Conservation (phyloP, 1,140 invertebrate genomes). For the Platyura marginata region DNA sequence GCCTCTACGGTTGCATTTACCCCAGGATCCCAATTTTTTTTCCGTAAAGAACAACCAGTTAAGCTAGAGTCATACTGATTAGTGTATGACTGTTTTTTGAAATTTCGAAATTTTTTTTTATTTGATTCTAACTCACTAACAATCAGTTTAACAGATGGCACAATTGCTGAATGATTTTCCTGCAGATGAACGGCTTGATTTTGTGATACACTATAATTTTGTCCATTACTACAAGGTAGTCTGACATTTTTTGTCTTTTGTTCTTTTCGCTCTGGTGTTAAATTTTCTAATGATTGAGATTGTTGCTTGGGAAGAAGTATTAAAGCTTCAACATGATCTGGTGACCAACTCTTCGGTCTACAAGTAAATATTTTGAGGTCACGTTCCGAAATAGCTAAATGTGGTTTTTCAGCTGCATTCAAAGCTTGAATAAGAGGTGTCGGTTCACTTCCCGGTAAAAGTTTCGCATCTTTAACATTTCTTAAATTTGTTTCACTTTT, state of each 20-base stretch:
- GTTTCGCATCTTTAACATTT: slow-evolving; percentile 24
- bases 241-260: slow-evolving; percentile 40
- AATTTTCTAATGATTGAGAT: slow-evolving; percentile 36
- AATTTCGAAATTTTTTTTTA: slow-evolving; percentile 8
- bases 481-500: slow-evolving; percentile 86
- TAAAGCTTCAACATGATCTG: slow-evolving; percentile 13
- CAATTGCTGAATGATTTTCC: slow-evolving; percentile 24
- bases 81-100: neutral
- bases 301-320: slow-evolving; percentile 20
- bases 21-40: slow-evolving; percentile 36
- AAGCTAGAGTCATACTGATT: neutral
- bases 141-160: slow-evolving; percentile 36
- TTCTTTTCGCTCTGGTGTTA: slow-evolving; percentile 27
- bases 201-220: slow-evolving; percentile 72
- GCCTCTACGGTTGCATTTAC: slow-evolving; percentile 21
- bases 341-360: slow-evolving; percentile 22
- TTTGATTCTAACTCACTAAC: slow-evolving; percentile 46
- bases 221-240: slow-evolving; percentile 65
- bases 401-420: slow-evolving; percentile 23
- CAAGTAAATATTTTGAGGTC: slow-evolving; percentile 16
- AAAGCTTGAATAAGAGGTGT: slow-evolving; percentile 34
- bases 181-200: slow-evolving; percentile 68
- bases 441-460: slow-evolving; percentile 35
- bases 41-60: neutral
- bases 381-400: slow-evolving; percentile 12